Conservation (phyloP, 2,888 invertebrate species). For the Ferdinandea cuprea region DNA sequence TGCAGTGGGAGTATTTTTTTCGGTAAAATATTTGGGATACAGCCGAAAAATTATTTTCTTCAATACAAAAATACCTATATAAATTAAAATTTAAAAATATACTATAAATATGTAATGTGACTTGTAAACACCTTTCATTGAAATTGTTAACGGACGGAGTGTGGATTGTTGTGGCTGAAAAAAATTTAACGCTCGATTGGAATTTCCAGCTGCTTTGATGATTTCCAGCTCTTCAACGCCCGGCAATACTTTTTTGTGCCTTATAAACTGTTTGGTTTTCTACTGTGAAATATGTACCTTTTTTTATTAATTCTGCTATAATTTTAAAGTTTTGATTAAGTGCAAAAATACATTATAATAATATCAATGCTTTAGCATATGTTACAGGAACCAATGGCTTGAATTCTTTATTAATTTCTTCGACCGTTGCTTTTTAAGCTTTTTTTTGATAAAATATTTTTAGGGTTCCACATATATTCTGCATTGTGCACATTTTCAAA, state of each 20-base stretch:
- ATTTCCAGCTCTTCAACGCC: constrained; percentile 10
- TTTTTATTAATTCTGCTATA: constrained; percentile 20
- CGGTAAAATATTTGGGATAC: too few species aligned
- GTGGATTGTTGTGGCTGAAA: not conserved
- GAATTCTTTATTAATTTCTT: constrained; percentile 9
- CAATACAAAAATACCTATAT: too few species aligned
- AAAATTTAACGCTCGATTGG: constrained; percentile 7
- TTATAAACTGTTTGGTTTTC: constrained; percentile 12
- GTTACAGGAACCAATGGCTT: not conserved
- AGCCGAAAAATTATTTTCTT: too few species aligned
- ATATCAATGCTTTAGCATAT: constrained; percentile 2
- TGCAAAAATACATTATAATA: not conserved
- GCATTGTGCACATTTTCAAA: constrained; percentile 23
- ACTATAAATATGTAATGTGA: not conserved
- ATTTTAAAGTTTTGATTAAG: constrained; percentile 1
- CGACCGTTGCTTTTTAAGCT: not conserved
- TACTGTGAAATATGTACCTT: constrained; percentile 19
- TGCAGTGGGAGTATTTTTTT: too few species aligned
- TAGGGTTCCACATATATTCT: not conserved
- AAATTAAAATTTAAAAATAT: not conserved
- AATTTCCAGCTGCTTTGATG: constrained; percentile 23
- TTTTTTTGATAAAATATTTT: not conserved
- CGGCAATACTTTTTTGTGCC: constrained; percentile 17
- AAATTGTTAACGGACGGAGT: not conserved
- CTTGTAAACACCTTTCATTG: constrained; percentile 15